Percentiles rank a stretch among this genome's conserved stretches.
These are phyloP conservation scores for Ornithoptera alexandrae DNA, from an alignment of 2,888 invertebrate genomes.

Conservation along the genomic window DNA sequence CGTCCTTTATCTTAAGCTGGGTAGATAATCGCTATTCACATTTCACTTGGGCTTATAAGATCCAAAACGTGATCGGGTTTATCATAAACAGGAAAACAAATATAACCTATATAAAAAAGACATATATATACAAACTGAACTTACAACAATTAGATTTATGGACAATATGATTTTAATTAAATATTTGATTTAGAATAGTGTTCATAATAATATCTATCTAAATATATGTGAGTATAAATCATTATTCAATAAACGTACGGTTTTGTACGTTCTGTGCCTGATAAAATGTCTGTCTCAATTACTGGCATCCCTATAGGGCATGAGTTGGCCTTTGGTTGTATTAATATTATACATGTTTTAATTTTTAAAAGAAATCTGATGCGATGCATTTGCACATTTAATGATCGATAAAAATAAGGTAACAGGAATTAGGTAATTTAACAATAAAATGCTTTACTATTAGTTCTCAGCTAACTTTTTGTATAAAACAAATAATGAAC, in stretches of 20 bases:
- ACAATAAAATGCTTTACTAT: not conserved
- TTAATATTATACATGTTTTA: constrained; percentile 9
- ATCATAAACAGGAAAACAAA: not conserved
- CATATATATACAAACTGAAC: not conserved
- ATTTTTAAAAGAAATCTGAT: not conserved
- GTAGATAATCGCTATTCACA: constrained; percentile 4
- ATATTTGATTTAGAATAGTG: not conserved
- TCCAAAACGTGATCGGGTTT: constrained; percentile 3
- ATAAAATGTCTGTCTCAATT: constrained; percentile 34
- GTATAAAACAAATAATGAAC: not conserved
- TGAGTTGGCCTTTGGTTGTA: constrained; percentile 25
- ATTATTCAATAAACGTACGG: constrained; percentile 28
- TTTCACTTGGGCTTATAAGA: constrained; percentile 3
- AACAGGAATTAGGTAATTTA: not conserved
- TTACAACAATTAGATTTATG: not conserved
- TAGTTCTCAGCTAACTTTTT: not conserved
- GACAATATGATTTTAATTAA: not conserved
- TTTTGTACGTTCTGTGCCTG: constrained; percentile 21
- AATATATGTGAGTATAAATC: constrained; percentile 5
- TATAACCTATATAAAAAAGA: not conserved
- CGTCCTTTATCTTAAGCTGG: not conserved
- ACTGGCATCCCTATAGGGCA: constrained; percentile 29
- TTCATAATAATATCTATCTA: not conserved
- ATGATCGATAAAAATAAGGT: not conserved
- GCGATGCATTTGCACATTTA: not conserved